Conservation (phyloP, 2,888 invertebrate species). For the Abrostola triplasia region DNA sequence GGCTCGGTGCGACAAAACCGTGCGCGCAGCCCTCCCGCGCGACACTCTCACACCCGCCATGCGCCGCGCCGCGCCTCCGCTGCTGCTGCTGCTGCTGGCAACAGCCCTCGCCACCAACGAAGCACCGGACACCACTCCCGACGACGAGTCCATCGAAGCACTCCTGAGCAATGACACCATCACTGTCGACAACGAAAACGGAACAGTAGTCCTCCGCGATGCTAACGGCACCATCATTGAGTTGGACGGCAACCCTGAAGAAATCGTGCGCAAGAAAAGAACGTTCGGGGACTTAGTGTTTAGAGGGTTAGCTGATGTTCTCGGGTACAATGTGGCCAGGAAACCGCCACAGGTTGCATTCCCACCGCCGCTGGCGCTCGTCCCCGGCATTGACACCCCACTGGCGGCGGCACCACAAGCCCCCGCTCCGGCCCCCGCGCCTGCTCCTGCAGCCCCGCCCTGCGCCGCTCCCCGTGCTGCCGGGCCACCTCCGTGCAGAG, state of each 20-base stretch:
- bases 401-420: slow-evolving; percentile 59
- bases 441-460: slow-evolving; percentile 59
- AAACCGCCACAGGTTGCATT: slow-evolving; percentile 76
- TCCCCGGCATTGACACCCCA: slow-evolving; percentile 79
- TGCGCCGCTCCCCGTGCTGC: slow-evolving; percentile 63
- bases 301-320: slow-evolving; percentile 84
- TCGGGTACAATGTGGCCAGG: slow-evolving; percentile 81
- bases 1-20: slow-evolving; percentile 78
- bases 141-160: slow-evolving; percentile 30
- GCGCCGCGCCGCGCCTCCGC: slow-evolving; percentile 73
- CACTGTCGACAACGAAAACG: slow-evolving; percentile 51
- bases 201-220: slow-evolving; percentile 45
- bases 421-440: slow-evolving; percentile 58
- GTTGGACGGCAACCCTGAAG: slow-evolving; percentile 70
- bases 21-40: slow-evolving; percentile 73
- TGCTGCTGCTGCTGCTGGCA: slow-evolving; percentile 63
- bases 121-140: slow-evolving; percentile 39
- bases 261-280: slow-evolving; percentile 82
- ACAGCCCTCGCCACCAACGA: slow-evolving; percentile 50
- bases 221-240: slow-evolving; percentile 66
- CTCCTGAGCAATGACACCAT: slow-evolving; percentile 60
- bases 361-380: slow-evolving; percentile 82
- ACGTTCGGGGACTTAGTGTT: slow-evolving; percentile 86
- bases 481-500: slow-evolving; percentile 54
- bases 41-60: slow-evolving; percentile 79